phyloP scores from a whole-genome alignment of 2,113 vertebrate genomes.

The Coptodon bakossiorum region DNA sequence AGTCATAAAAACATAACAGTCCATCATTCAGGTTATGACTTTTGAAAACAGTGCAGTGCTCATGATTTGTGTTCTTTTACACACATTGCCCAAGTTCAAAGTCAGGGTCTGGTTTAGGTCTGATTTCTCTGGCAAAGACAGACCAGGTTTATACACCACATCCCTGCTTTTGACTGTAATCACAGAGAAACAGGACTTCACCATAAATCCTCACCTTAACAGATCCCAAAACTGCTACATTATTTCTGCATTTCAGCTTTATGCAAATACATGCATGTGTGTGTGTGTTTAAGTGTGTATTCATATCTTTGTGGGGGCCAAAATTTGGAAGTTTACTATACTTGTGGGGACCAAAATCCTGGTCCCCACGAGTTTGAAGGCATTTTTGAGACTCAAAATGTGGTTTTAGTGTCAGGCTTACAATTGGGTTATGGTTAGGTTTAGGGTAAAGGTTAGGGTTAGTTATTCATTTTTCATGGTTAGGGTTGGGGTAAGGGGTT shows the following conservation, averaged over 20 bases:
- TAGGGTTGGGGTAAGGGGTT: neutral
- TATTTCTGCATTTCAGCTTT: neutral
- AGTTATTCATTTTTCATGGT: neutral
- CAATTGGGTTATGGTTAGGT: neutral
- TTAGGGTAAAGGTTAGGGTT: neutral
- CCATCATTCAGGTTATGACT: neutral
- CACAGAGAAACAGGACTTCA: neutral
- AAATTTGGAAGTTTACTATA: neutral
- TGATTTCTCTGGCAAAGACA: neutral
- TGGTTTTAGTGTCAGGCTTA: neutral
- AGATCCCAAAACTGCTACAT: neutral
- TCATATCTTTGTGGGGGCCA: neutral
- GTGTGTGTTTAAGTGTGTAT: neutral
- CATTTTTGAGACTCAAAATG: neutral
- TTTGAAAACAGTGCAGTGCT: neutral
- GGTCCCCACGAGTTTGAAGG: accelerated
- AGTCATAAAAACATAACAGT: neutral
- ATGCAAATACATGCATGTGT: neutral
- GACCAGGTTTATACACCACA: neutral
- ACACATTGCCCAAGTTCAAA: accelerated
- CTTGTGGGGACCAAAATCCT: accelerated
- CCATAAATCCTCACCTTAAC: neutral
- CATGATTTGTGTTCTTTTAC: neutral
- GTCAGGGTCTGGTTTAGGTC: neutral
- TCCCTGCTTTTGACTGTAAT: neutral